These are phyloP conservation scores for Pasiphila rectangulata DNA, from an alignment of 2,888 invertebrate species.

Conservation along the genomic window DNA sequence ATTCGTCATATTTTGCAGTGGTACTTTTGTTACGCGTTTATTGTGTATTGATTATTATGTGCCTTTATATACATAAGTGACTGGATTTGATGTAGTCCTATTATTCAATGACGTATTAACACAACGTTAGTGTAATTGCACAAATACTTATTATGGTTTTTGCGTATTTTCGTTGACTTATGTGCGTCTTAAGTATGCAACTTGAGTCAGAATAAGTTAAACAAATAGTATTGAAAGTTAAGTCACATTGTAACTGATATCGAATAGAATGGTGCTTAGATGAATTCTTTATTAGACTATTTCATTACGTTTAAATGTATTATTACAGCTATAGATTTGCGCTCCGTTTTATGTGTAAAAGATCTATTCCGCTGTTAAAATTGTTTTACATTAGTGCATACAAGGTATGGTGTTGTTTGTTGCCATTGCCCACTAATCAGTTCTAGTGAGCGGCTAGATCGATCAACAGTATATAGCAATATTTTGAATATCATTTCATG, in stretches of 20 bases:
- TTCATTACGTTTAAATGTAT: conserved; percentile 47
- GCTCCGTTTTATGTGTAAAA: conserved; percentile 44
- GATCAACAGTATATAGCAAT: conserved; percentile 52
- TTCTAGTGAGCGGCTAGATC: conserved; percentile 40
- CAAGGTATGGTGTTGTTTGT: conserved; percentile 41
- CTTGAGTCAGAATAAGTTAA: conserved; percentile 70
- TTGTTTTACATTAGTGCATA: conserved; percentile 46
- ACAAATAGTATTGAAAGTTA: conserved; percentile 72
- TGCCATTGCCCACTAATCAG: conserved; percentile 45
- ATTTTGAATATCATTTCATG: conserved; percentile 44
- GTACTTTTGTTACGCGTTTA: conserved; percentile 56
- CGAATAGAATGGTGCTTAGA: conserved; percentile 81
- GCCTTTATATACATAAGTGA: conserved; percentile 72
- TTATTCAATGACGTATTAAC: conserved; percentile 56
- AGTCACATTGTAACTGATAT: conserved; percentile 73
- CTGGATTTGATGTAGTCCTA: conserved; percentile 73
- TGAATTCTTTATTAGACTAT: conserved; percentile 68
- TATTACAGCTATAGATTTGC: conserved; percentile 52
- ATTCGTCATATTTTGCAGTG: conserved; percentile 55
- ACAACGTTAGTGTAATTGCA: conserved; percentile 70
- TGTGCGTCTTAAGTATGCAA: conserved; percentile 60
- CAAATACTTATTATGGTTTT: conserved; percentile 64
- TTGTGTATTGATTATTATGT: conserved; percentile 75
- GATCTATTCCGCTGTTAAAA: conserved; percentile 38
- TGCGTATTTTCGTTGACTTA: conserved; percentile 58